Conservation (phyloP, 2,888 invertebrate species). For the Eurois occulta region DNA sequence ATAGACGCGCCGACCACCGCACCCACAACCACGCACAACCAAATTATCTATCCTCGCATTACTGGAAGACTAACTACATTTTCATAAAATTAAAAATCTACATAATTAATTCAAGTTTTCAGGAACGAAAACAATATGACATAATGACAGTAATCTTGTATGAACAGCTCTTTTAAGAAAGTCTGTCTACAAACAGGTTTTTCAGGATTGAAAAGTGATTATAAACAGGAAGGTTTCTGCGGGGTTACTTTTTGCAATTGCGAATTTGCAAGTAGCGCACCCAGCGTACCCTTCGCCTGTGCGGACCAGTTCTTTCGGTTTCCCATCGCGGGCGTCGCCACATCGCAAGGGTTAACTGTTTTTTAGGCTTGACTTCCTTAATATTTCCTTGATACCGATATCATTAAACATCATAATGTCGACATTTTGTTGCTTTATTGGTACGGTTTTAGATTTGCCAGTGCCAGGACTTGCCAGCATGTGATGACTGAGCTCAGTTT, state of each 20-base stretch:
- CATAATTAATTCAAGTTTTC: background rate
- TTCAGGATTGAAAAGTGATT: background rate
- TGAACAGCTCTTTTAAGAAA: background rate
- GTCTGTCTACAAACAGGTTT: background rate
- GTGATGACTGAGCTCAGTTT: background rate
- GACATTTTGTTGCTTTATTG: too few relatives aligned
- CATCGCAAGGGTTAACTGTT: too few relatives aligned
- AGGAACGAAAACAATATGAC: background rate
- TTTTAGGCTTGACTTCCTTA: background rate
- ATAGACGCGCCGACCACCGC: conserved; percentile 70
- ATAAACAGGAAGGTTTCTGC: background rate
- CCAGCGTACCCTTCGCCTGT: too few relatives aligned
- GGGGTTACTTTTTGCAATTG: too few relatives aligned
- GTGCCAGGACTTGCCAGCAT: background rate
- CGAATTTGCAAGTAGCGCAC: background rate
- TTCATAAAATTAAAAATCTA: background rate
- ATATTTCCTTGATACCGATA: background rate
- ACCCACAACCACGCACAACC: conserved; percentile 25
- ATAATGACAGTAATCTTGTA: background rate
- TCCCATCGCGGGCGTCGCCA: too few relatives aligned
- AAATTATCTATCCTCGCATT: conserved; percentile 27
- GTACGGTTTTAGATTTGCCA: too few relatives aligned
- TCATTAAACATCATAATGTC: background rate
- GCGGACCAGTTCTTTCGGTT: too few relatives aligned
- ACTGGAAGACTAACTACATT: conserved; percentile 1